A percentile compares a stretch with the other conserved stretches of the same genome.
These are phyloP conservation scores for Ochropacha duplaris DNA, from an alignment of 2,888 invertebrate genomes.

Conservation along the genomic window DNA sequence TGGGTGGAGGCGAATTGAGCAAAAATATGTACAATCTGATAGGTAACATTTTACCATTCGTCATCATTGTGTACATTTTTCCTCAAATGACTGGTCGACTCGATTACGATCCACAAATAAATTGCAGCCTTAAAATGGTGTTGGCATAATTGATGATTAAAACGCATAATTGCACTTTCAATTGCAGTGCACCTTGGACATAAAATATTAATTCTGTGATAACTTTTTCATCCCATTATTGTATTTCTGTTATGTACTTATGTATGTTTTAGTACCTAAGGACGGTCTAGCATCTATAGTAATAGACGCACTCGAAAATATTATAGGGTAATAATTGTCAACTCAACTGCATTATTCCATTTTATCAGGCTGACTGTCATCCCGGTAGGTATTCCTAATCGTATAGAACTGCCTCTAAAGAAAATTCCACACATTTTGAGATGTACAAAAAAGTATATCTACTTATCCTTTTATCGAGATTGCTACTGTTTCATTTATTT, in stretches of 20 bases:
- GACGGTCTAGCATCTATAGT: background rate
- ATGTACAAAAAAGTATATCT: too few species aligned
- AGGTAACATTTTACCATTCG: too few species aligned
- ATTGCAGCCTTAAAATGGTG: conserved; percentile 38
- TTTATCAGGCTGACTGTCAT: too few species aligned
- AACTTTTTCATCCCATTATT: conserved; percentile 41
- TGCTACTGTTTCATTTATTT: background rate
- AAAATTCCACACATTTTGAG: too few species aligned
- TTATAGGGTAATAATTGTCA: too few species aligned
- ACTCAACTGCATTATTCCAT: too few species aligned
- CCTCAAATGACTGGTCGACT: background rate
- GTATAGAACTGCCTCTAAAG: too few species aligned
- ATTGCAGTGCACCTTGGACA: conserved; percentile 52
- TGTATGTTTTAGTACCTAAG: conserved; percentile 7
- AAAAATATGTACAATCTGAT: too few species aligned
- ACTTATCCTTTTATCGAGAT: background rate
- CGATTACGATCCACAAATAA: background rate
- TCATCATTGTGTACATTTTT: background rate
- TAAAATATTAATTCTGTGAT: conserved; percentile 61
- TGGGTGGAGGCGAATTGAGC: too few species aligned
- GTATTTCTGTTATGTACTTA: conserved; percentile 46
- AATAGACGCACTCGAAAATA: background rate
- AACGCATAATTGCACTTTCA: conserved; percentile 47
- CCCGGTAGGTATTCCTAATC: too few species aligned
- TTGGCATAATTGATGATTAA: conserved; percentile 35